These are phyloP conservation scores for Euphonia xanthogaster DNA, from an alignment of 2,797 vertebrate species.

Conservation along the genomic window DNA sequence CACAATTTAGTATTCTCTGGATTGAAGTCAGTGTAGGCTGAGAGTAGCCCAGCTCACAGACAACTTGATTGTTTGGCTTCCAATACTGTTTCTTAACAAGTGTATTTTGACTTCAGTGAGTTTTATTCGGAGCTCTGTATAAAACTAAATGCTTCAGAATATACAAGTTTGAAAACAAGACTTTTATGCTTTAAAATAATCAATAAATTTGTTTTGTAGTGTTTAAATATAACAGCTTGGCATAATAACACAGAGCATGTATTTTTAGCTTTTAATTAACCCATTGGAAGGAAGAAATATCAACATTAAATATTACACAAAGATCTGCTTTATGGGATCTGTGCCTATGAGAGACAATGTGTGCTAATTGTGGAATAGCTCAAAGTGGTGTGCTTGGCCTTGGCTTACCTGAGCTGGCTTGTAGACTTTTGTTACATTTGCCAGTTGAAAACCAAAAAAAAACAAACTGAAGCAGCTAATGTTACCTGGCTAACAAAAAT, in stretches of 20 bases:
- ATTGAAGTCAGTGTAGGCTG: neutral
- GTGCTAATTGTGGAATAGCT: neutral
- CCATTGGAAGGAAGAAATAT: neutral
- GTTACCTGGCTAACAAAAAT: neutral
- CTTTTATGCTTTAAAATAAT: neutral
- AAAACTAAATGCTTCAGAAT: neutral
- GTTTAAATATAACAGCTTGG: neutral
- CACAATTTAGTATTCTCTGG: neutral
- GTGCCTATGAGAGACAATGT: neutral
- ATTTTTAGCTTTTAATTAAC: neutral
- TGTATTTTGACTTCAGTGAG: neutral
- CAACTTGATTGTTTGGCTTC: neutral
- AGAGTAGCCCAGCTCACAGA: neutral
- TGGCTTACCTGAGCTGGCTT: neutral
- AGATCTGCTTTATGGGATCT: neutral
- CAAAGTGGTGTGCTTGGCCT: fast-evolving
- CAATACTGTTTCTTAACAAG: neutral
- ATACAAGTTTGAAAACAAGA: neutral
- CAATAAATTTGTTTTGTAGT: neutral
- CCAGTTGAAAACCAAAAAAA: neutral
- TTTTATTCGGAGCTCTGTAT: neutral
- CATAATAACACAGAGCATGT: neutral
- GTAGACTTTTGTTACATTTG: neutral
- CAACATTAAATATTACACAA: neutral
- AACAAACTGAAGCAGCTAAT: neutral